Base-by-base conservation (phyloP, 1,140 invertebrate genomes). In the Drosophila sp. region DNA sequence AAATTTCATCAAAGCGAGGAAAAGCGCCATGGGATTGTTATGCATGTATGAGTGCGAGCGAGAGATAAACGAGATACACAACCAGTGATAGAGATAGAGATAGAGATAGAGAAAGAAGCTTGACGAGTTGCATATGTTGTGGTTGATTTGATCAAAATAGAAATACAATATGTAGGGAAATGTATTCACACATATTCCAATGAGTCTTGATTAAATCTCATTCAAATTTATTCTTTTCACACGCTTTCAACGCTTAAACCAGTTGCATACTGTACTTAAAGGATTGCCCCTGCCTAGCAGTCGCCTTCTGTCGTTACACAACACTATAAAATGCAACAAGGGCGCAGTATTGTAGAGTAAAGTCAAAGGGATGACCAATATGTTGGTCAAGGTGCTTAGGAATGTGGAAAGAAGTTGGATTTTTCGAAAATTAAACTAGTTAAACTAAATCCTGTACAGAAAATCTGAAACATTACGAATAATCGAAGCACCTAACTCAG, bases 91-190 rank as follows among this genome's bases (percentile, higher is more conserved):
- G 44, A 50, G 17, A 47, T 27, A 50, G 44, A 73, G 35, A 38
- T 10, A 3, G 23, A 50, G 40, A 41, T 5, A 50, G 25, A 50
- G 17, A 47, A 50, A 50, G 44, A 73, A 73, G 38, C 64, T 72
- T 68, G 72, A 75, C 63, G 75, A 61, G 72, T 30, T 76, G 38
- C 73, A 76, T 76, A 76, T 76, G 73, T 70, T 75, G 30, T 33
- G 73, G 73, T 54, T 58, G 40, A 69, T 50, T 60, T 69, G 60
- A 64, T 50, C 44, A 44, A 38, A 58, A 38, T 56, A 63, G 73
- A 76, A 76, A 66, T 60, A 41, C 58, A 76, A 50, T 50, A 50
- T 50, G 25, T 50, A 27, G 44, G 23, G 8, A 50, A 27, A 50
- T 50, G 10, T 10, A 23, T 50, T 50, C 44, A 50, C 44, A 50